Evolutionary conservation across 2,888 invertebrate species (phyloP).

Genomic region (Lepetodrilus schrolli): DNA sequence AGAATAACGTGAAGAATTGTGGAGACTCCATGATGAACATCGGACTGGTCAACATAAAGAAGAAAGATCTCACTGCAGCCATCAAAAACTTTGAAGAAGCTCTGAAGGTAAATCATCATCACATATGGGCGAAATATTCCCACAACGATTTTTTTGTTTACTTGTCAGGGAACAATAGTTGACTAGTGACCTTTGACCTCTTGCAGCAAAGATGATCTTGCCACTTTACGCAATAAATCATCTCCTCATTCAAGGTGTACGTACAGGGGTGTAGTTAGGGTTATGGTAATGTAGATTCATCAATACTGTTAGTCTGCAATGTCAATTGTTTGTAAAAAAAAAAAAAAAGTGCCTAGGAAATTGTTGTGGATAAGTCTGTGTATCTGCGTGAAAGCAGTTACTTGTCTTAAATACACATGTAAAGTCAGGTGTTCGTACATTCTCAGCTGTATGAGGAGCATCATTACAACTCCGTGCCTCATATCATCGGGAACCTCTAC

Average conservation of each 20-base stretch:
- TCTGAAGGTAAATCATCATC: constrained; percentile 37
- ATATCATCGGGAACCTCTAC: constrained; percentile 53
- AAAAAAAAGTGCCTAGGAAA: no score
- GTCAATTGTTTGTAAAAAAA: no score
- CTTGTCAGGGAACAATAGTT: not conserved
- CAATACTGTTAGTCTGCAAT: no score
- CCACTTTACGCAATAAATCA: no score
- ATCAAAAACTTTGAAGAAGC: constrained; percentile 38
- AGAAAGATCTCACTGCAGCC: constrained; percentile 38
- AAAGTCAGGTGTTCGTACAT: no score
- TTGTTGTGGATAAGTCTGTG: no score
- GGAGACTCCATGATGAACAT: constrained; percentile 32
- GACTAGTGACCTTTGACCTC: not conserved
- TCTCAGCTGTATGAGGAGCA: constrained; percentile 53
- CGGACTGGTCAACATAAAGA: constrained; percentile 34
- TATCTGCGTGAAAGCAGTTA: no score
- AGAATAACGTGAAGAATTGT: not conserved
- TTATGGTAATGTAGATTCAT: no score
- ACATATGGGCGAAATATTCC: not conserved
- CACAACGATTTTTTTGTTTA: not conserved
- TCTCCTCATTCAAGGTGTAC: no score
- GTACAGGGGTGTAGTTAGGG: no score
- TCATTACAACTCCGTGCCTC: constrained; percentile 58
- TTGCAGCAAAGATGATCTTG: no score
- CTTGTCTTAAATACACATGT: no score